Evolutionary conservation across 1,140 invertebrate species (phyloP).

Genomic region (Drosophila subobscura): DNA sequence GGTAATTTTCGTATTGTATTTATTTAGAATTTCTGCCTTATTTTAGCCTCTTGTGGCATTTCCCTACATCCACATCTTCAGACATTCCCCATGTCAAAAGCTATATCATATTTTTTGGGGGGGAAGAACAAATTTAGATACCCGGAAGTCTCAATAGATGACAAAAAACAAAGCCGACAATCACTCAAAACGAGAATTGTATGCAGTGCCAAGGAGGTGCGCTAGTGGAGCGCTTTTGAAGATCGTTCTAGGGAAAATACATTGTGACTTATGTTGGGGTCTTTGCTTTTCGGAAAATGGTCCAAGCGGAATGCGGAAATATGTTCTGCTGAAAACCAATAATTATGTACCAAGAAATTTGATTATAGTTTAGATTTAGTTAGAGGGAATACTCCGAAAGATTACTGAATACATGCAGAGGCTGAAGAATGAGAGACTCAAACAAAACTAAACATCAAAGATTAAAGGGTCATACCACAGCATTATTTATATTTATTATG

Average conservation of each 20-base stretch:
- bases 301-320: too few relatives aligned
- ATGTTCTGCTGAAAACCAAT: too few relatives aligned
- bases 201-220: neutral
- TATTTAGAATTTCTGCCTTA: slow-evolving; percentile 38
- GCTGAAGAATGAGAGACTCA: too few relatives aligned
- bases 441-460: too few relatives aligned
- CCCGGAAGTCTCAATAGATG: slow-evolving; percentile 58
- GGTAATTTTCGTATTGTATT: slow-evolving; percentile 34
- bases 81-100: slow-evolving; percentile 11
- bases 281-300: too few relatives aligned
- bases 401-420: too few relatives aligned
- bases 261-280: slow-evolving; percentile 6
- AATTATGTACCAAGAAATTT: too few relatives aligned
- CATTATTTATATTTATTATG: too few relatives aligned
- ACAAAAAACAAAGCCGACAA: slow-evolving; percentile 17
- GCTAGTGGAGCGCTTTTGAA: neutral
- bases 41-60: slow-evolving; percentile 5
- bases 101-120: slow-evolving; percentile 6
- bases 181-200: neutral
- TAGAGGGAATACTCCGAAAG: neutral
- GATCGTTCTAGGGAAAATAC: slow-evolving; percentile 7
- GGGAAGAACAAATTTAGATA: slow-evolving; percentile 20
- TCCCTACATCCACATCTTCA: slow-evolving; percentile 20
- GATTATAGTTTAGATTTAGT: neutral
- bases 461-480: too few relatives aligned